phyloP scores from a whole-genome alignment of 53 echinoderm and acorn worm genomes.

The Astropecten irregularis region DNA sequence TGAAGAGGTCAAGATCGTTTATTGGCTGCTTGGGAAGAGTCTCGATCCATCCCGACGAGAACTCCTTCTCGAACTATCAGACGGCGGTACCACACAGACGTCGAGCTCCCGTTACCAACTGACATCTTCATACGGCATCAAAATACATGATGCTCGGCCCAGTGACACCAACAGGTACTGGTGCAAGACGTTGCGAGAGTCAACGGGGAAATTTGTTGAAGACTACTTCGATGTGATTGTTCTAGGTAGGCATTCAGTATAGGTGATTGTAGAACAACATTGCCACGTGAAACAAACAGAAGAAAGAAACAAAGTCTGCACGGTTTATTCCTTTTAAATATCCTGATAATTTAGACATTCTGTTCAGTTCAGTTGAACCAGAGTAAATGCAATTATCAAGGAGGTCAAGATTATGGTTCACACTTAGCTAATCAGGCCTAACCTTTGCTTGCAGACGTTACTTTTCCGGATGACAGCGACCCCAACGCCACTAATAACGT shows the following conservation, averaged over 20 bases:
- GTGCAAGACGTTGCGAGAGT: not conserved
- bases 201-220: not conserved
- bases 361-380: not conserved
- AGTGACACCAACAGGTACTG: conserved; percentile 20
- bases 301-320: no score
- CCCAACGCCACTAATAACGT: not conserved
- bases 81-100: not conserved
- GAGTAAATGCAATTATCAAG: not conserved
- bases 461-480: not conserved
- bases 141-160: not conserved
- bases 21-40: not conserved
- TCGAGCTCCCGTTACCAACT: not conserved
- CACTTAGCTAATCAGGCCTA: not conserved
- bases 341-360: not conserved
- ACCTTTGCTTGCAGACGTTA: not conserved
- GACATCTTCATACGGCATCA: not conserved
- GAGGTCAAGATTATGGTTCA: not conserved
- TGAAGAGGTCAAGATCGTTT: not conserved
- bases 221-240: conserved; percentile 11
- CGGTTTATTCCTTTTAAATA: no score
- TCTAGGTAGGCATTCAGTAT: not conserved
- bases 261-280: no score
- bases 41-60: not conserved
- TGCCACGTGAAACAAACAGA: no score
- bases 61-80: not conserved